Evolutionary conservation across 2,113 vertebrate genomes (phyloP).

Genomic region (Crotalus horridus): DNA sequence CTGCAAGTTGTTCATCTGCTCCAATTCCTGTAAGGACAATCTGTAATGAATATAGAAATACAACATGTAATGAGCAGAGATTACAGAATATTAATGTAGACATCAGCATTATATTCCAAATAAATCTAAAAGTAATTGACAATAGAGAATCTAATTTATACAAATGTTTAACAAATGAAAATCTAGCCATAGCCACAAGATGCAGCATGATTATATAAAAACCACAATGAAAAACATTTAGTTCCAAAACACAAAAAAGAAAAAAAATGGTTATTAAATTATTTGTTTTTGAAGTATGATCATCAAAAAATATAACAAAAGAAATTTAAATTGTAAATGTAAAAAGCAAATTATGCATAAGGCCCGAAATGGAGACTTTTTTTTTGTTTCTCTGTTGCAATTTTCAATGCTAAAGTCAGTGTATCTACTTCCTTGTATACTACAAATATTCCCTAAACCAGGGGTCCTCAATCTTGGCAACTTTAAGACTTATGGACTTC

Average conservation of each 20-base stretch:
- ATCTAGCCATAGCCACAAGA: neutral
- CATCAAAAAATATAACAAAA: neutral
- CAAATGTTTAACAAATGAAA: neutral
- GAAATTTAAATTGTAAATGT: neutral
- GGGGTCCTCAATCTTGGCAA: too few species aligned
- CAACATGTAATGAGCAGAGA: slow-evolving; percentile 67
- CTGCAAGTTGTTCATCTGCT: slow-evolving; percentile 94
- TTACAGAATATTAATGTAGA: neutral
- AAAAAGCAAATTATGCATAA: neutral
- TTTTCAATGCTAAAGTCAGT: neutral
- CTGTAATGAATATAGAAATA: slow-evolving; percentile 72
- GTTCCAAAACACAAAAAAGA: neutral
- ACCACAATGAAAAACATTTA: neutral
- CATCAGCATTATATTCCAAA: neutral
- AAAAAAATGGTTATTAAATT: neutral
- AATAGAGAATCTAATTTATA: neutral
- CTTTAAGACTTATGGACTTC: too few species aligned
- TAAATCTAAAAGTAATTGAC: neutral
- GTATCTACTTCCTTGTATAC: neutral
- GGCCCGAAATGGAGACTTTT: too few species aligned
- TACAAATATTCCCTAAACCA: neutral
- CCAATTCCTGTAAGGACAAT: slow-evolving; percentile 91
- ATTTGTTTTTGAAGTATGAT: neutral
- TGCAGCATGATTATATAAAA: neutral
- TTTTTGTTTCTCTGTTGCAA: neutral